phyloP scores from a whole-genome alignment of 2,113 vertebrate species.

The Engraulis encrasicolus region DNA sequence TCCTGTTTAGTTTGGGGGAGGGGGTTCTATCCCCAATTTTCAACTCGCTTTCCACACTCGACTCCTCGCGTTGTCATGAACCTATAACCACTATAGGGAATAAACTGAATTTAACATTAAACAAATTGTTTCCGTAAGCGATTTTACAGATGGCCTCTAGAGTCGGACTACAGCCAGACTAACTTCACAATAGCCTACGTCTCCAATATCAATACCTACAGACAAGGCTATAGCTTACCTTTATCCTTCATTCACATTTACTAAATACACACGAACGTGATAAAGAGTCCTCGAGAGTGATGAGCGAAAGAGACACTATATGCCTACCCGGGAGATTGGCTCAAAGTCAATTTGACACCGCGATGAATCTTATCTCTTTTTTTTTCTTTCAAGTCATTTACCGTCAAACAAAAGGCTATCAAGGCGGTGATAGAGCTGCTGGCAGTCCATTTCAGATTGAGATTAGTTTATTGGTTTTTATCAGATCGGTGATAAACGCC shows the following conservation, averaged over 20 bases:
- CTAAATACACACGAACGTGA: neutral
- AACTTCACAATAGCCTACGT: neutral
- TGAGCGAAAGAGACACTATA: neutral
- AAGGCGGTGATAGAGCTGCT: constrained; percentile 50
- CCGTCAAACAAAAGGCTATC: constrained; percentile 61
- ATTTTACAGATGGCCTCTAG: neutral
- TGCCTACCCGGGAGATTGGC: neutral
- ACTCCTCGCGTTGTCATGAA: neutral
- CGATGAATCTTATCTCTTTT: constrained; percentile 48
- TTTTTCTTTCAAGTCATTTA: constrained; percentile 57
- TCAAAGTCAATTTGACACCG: neutral
- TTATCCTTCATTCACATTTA: neutral
- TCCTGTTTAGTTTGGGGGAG: constrained; percentile 90
- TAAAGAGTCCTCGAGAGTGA: neutral
- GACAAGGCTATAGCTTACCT: neutral
- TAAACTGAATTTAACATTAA: neutral
- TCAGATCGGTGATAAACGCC: constrained; percentile 68
- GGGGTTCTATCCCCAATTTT: constrained; percentile 59
- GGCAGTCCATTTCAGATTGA: constrained; percentile 38
- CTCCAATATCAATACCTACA: neutral
- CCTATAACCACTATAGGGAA: neutral
- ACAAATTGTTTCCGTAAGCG: neutral
- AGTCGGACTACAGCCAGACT: neutral
- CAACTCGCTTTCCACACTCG: neutral
- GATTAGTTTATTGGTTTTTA: constrained; percentile 67